Percentiles rank a stretch among this genome's conserved stretches.
Conservation (phyloP, 1,140 invertebrate species). For the Hyles vespertilio region DNA sequence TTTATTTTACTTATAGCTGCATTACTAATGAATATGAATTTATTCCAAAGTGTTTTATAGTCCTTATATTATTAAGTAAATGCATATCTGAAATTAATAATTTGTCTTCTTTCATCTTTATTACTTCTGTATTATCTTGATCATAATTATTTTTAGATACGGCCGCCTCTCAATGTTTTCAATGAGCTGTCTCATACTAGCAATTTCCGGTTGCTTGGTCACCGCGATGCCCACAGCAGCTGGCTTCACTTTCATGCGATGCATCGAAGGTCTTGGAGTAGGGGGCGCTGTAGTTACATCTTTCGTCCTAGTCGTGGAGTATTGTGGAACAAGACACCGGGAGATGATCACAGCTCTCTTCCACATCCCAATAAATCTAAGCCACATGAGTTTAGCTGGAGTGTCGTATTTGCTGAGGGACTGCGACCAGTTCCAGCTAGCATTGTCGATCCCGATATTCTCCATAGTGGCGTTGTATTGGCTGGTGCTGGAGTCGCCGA, state of each 20-base stretch:
- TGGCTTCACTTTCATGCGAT: slow-evolving; percentile 38
- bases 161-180: slow-evolving; percentile 39
- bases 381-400: slow-evolving; percentile 46
- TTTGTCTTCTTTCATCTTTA: background rate
- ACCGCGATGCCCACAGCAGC: slow-evolving; percentile 34
- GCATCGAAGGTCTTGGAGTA: slow-evolving; percentile 43
- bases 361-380: slow-evolving; percentile 45
- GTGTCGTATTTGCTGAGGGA: slow-evolving; percentile 49
- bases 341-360: slow-evolving; percentile 45
- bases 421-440: slow-evolving; percentile 45
- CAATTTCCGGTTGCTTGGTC: slow-evolving; percentile 37
- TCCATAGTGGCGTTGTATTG: slow-evolving; percentile 35
- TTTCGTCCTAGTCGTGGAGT: slow-evolving; percentile 48
- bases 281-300: slow-evolving; percentile 47
- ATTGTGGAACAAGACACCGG: slow-evolving; percentile 35
- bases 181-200: slow-evolving; percentile 29
- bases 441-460: slow-evolving; percentile 44
- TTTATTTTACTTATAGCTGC: too few relatives aligned
- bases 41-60: too few relatives aligned
- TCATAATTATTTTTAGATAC: slow-evolving; percentile 29
- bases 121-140: background rate
- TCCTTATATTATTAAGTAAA: too few relatives aligned
- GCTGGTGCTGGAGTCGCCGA: slow-evolving; percentile 50
- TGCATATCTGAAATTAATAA: too few relatives aligned
- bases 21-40: too few relatives aligned